Evolutionary conservation across 2,113 vertebrate genomes (phyloP).

Genomic region (Ranitomeya variabilis): DNA sequence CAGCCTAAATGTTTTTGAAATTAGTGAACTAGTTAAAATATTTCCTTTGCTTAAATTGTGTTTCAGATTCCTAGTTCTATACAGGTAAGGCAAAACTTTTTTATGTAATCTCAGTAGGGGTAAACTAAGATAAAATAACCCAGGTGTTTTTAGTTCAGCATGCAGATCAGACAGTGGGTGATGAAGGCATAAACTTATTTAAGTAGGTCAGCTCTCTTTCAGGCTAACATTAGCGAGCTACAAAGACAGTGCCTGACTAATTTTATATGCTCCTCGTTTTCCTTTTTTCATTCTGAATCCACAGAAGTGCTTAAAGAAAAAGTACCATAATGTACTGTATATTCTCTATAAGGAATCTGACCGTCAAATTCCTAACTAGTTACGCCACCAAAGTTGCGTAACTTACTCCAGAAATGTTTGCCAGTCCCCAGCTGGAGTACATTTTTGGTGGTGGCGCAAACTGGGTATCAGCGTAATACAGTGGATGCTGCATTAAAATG

Average conservation of each 20-base stretch:
- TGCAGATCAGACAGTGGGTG: conserved; percentile 5
- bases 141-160: neutral
- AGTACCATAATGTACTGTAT: neutral
- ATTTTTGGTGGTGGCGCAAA: no score
- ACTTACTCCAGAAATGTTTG: no score
- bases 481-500: no score
- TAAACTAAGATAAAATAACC: conserved; percentile 7
- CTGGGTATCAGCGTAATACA: no score
- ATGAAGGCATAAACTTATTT: conserved; percentile 26
- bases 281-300: neutral
- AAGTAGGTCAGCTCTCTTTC: conserved; percentile 40
- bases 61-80: no score
- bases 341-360: no score
- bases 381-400: no score
- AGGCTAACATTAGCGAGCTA: neutral
- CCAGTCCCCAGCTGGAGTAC: no score
- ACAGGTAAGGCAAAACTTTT: conserved; percentile 2
- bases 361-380: no score
- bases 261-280: neutral
- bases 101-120: neutral
- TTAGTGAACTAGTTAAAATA: no score
- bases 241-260: conserved; percentile 2
- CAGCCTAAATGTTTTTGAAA: no score
- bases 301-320: neutral
- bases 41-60: neutral